phyloP scores from a whole-genome alignment of 2,888 invertebrate genomes.

The Watsonalla cultraria region DNA sequence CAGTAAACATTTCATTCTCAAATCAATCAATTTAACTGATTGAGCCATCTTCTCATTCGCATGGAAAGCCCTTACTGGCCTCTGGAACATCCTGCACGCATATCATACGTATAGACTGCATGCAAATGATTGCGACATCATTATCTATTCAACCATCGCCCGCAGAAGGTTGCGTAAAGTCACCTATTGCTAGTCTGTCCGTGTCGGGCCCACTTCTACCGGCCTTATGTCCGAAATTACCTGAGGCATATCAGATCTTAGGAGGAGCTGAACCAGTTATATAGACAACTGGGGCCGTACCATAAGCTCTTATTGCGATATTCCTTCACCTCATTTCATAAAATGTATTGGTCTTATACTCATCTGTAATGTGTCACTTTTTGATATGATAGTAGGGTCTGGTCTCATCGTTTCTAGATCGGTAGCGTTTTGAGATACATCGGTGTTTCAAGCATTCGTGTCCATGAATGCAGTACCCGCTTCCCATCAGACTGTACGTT shows the following conservation, averaged over 20 bases:
- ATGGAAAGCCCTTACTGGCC: constrained; percentile 1
- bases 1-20: background rate
- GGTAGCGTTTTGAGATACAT: no score
- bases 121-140: constrained; percentile 23
- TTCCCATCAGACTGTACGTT: no score
- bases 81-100: constrained; percentile 17
- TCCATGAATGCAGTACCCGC: no score
- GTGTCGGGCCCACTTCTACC: constrained; percentile 35
- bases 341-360: no score
- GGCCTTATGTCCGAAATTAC: constrained; percentile 38
- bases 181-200: constrained; percentile 31
- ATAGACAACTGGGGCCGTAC: background rate
- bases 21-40: background rate
- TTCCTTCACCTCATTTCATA: no score
- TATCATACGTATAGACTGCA: constrained; percentile 14
- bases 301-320: no score
- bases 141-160: constrained; percentile 30
- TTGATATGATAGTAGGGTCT: no score
- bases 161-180: constrained; percentile 33
- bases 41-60: background rate
- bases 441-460: no score
- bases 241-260: background rate
- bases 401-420: no score
- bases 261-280: background rate
- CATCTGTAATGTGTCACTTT: no score